A percentile compares a stretch with the other conserved stretches of the same genome.
Conservation (phyloP, 2,797 vertebrate species). For the Amblyopsis hoosieri region DNA sequence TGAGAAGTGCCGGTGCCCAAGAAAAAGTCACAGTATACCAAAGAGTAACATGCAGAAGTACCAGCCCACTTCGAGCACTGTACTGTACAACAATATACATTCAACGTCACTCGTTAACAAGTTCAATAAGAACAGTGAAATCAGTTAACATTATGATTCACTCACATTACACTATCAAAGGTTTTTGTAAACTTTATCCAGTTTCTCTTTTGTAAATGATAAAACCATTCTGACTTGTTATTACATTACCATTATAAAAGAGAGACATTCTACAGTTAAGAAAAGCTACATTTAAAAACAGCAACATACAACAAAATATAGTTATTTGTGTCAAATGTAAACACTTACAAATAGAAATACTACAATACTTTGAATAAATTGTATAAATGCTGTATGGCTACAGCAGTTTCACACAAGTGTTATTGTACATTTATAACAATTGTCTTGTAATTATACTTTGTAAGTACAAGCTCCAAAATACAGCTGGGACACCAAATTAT, state of each 20-base stretch:
- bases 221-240: slow-evolving; percentile 19
- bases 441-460: too few species aligned
- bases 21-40: too few species aligned
- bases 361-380: slow-evolving; percentile 1
- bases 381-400: not conserved
- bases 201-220: slow-evolving; percentile 52
- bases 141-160: slow-evolving; percentile 78
- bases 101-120: slow-evolving; percentile 65
- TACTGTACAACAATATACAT: slow-evolving; percentile 75
- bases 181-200: slow-evolving; percentile 78
- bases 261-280: too few species aligned
- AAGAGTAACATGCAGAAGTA: too few species aligned
- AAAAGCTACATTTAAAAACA: too few species aligned
- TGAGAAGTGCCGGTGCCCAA: too few species aligned
- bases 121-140: slow-evolving; percentile 45
- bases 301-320: slow-evolving; percentile 21
- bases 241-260: too few species aligned
- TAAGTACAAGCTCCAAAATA: too few species aligned
- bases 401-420: slow-evolving; percentile 53
- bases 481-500: too few species aligned
- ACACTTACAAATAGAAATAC: slow-evolving; percentile 32
- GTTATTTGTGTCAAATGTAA: slow-evolving; percentile 62
- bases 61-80: too few species aligned
- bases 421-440: not conserved
- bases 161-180: slow-evolving; percentile 54